phyloP scores from a whole-genome alignment of 2,113 vertebrate species.

The Sinocyclocheilus maitianheensis region DNA sequence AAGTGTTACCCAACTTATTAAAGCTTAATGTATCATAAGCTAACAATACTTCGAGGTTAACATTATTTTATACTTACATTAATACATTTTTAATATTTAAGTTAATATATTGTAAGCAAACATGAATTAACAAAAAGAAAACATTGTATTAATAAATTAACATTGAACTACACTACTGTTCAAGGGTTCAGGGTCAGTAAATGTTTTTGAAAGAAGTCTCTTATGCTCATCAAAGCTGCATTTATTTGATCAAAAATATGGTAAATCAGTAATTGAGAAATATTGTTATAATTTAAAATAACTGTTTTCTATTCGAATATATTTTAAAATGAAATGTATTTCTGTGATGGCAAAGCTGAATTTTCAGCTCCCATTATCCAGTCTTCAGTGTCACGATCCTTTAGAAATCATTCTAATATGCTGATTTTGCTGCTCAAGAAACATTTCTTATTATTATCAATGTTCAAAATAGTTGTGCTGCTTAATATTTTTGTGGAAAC shows the following conservation, averaged over 20 bases:
- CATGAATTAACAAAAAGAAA: neutral
- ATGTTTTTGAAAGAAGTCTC: neutral
- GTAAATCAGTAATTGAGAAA: neutral
- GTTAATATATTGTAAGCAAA: neutral
- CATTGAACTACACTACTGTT: neutral
- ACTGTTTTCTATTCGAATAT: too few relatives aligned
- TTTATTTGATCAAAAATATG: neutral
- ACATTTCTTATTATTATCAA: too few relatives aligned
- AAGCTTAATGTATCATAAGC: neutral
- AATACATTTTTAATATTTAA: neutral
- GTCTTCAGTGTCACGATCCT: too few relatives aligned
- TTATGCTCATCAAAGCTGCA: neutral
- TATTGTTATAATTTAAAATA: neutral
- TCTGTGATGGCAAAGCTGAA: too few relatives aligned
- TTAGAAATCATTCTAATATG: too few relatives aligned
- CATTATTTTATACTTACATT: neutral
- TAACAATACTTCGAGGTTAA: neutral
- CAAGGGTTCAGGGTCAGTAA: neutral
- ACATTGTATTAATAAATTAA: neutral
- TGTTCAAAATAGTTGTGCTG: too few relatives aligned
- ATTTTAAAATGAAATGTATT: too few relatives aligned
- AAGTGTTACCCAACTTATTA: neutral
- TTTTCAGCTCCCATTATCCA: too few relatives aligned
- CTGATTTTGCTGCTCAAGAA: too few relatives aligned
- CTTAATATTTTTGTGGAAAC: too few relatives aligned